Percentiles rank a stretch among this genome's conserved stretches.
phyloP scores from a whole-genome alignment of 2,797 vertebrate genomes.

The Eulemur rubriventer region DNA sequence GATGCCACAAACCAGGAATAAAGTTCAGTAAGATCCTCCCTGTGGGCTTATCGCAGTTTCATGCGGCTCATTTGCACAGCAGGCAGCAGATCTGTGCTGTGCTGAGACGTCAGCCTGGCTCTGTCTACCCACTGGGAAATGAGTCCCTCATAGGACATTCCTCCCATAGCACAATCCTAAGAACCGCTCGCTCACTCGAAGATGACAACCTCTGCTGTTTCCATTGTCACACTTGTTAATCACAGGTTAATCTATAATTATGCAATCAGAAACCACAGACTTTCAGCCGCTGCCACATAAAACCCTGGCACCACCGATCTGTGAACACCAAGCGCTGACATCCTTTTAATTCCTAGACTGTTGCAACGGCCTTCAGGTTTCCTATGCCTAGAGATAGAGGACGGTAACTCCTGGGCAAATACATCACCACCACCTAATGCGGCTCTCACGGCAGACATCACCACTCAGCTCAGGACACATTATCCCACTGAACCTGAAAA shows the following conservation, averaged over 20 bases:
- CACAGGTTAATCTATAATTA: background rate
- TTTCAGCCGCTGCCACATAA: background rate
- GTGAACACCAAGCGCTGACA: background rate
- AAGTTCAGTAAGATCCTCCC: background rate
- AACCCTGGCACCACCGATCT: background rate
- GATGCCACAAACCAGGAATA: background rate
- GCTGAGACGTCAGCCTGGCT: background rate
- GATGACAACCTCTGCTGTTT: background rate
- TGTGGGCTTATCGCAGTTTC: background rate
- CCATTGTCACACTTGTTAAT: background rate
- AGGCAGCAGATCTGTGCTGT: rapidly evolving
- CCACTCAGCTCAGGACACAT: background rate
- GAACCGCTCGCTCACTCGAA: background rate
- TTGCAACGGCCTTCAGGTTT: background rate
- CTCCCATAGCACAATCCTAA: background rate
- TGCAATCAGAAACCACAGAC: background rate
- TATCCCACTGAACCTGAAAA: background rate
- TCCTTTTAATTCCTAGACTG: background rate
- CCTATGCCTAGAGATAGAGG: background rate
- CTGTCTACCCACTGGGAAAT: background rate
- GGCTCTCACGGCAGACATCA: background rate
- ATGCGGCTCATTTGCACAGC: background rate
- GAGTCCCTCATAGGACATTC: background rate
- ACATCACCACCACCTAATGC: background rate
- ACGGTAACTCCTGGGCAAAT: background rate